Evolutionary conservation across 2,888 invertebrate genomes (phyloP).

Genomic region (Agrenia bidenticulata): DNA sequence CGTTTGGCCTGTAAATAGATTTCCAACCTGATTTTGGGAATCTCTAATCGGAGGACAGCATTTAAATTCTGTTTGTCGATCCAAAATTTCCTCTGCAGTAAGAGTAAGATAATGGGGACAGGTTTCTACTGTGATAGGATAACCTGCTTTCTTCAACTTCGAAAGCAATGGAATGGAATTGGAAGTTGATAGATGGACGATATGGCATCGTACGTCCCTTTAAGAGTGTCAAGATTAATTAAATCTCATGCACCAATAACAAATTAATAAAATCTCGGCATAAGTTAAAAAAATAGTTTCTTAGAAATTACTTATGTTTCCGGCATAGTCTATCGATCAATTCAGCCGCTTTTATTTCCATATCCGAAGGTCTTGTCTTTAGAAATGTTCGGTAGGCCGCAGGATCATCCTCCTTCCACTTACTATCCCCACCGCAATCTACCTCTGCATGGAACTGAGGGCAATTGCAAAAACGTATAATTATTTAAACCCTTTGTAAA

Average conservation of each 20-base stretch:
- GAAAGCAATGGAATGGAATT: slow-evolving; percentile 64
- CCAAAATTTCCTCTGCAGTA: slow-evolving; percentile 65
- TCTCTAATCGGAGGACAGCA: slow-evolving; percentile 72
- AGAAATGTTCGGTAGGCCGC: slow-evolving; percentile 67
- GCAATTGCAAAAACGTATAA: slow-evolving; percentile 49
- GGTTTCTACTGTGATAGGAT: slow-evolving; percentile 68
- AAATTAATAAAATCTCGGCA: too few species aligned
- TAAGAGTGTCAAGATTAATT: background rate
- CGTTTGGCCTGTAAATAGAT: slow-evolving; percentile 3
- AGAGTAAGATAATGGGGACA: slow-evolving; percentile 72
- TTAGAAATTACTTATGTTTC: slow-evolving; percentile 60
- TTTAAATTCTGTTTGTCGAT: slow-evolving; percentile 68
- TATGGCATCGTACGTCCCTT: slow-evolving; percentile 63
- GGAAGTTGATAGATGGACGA: slow-evolving; percentile 69
- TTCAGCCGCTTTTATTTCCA: slow-evolving; percentile 69
- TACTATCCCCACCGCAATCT: slow-evolving; percentile 56
- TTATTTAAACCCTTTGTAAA: slow-evolving; percentile 13
- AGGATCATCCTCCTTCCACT: slow-evolving; percentile 58
- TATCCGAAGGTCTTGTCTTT: slow-evolving; percentile 64
- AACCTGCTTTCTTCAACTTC: slow-evolving; percentile 61
- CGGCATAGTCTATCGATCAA: slow-evolving; percentile 63
- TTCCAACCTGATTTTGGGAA: slow-evolving; percentile 62
- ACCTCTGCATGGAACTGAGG: slow-evolving; percentile 73
- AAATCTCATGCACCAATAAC: background rate
- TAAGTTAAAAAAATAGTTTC: background rate